A percentile compares a stretch with the other conserved stretches of the same genome.
Conservation (phyloP, 2,113 vertebrate species). For the Epinephelus cyanopodus region DNA sequence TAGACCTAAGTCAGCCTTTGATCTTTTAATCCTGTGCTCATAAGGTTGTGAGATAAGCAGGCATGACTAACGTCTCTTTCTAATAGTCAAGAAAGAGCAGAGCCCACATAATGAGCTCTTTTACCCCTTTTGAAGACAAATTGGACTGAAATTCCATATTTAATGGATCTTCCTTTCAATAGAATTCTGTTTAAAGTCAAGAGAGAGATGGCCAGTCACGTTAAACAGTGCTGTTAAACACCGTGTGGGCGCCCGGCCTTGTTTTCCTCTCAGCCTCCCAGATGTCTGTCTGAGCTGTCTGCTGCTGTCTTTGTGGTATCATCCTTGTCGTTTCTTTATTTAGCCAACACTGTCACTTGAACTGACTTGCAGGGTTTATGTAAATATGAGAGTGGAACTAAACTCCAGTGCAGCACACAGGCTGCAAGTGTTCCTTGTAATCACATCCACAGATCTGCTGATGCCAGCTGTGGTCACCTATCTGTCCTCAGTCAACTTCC, state of each 20-base stretch:
- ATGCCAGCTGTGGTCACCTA: constrained; percentile 36
- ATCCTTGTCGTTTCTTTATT: constrained; percentile 55
- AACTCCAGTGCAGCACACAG: constrained; percentile 19
- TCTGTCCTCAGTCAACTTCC: constrained; percentile 25
- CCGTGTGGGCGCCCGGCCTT: constrained; percentile 36
- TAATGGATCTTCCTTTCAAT: constrained; percentile 83
- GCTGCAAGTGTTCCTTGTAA: constrained; percentile 45
- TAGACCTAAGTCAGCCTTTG: constrained; percentile 94
- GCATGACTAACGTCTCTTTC: constrained; percentile 94
- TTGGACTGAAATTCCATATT: constrained; percentile 86
- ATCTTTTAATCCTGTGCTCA: constrained; percentile 98
- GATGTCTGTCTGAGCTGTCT: constrained; percentile 48
- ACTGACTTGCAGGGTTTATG: constrained; percentile 35
- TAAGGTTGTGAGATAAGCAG: constrained; percentile 97
- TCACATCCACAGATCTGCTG: constrained; percentile 35
- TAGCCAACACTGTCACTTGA: constrained; percentile 48
- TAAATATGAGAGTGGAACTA: constrained; percentile 35
- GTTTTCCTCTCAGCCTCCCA: constrained; percentile 46
- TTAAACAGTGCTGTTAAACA: constrained; percentile 44
- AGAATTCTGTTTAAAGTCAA: constrained; percentile 70
- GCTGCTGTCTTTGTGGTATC: constrained; percentile 50
- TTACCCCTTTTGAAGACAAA: constrained; percentile 88
- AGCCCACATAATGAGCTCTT: constrained; percentile 89
- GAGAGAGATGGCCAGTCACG: constrained; percentile 43
- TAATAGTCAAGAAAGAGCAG: constrained; percentile 90